Percentiles rank a stretch among this genome's conserved stretches.
phyloP scores from a whole-genome alignment of 2,888 invertebrate species.

The Gasteruption jaculator region DNA sequence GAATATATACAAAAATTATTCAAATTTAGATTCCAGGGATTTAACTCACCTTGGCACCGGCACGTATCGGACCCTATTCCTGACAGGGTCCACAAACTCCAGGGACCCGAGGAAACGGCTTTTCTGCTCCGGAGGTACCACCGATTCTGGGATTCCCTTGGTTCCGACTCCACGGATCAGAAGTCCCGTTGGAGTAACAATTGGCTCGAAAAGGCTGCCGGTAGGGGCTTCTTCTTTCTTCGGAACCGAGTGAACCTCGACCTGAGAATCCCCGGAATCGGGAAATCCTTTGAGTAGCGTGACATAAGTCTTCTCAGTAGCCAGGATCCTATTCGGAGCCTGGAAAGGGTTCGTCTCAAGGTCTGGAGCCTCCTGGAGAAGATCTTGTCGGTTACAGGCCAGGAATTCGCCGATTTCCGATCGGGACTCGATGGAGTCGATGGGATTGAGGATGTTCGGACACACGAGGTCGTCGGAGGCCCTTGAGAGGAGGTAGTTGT shows the following conservation, averaged over 20 bases:
- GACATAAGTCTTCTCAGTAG: slow-evolving; percentile 48
- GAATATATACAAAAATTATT: no score
- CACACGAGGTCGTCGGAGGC: slow-evolving; percentile 30
- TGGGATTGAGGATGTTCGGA: slow-evolving; percentile 39
- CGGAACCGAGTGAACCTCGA: slow-evolving; percentile 47
- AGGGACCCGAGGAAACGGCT: slow-evolving; percentile 46
- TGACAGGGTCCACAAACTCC: slow-evolving; percentile 55
- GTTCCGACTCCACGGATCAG: slow-evolving; percentile 36
- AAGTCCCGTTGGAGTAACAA: slow-evolving; percentile 37
- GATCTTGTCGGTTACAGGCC: slow-evolving; percentile 21
- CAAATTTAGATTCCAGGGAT: no score
- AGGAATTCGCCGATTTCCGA: slow-evolving; percentile 27
- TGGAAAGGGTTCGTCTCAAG: slow-evolving; percentile 49
- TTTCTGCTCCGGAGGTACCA: slow-evolving; percentile 23
- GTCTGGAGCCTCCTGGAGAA: slow-evolving; percentile 46
- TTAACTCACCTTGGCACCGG: slow-evolving; percentile 55
- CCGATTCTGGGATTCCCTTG: slow-evolving; percentile 31
- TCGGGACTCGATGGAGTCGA: slow-evolving; percentile 26
- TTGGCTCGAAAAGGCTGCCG: slow-evolving; percentile 27
- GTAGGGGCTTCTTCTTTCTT: slow-evolving; percentile 29
- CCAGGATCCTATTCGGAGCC: slow-evolving; percentile 52
- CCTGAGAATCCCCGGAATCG: slow-evolving; percentile 48
- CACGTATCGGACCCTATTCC: slow-evolving; percentile 54
- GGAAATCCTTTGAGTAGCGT: slow-evolving; percentile 54
- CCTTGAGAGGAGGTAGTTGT: slow-evolving; percentile 36